Evolutionary conservation across 2,888 invertebrate species (phyloP).

Genomic region (Drosophila bunnanda): DNA sequence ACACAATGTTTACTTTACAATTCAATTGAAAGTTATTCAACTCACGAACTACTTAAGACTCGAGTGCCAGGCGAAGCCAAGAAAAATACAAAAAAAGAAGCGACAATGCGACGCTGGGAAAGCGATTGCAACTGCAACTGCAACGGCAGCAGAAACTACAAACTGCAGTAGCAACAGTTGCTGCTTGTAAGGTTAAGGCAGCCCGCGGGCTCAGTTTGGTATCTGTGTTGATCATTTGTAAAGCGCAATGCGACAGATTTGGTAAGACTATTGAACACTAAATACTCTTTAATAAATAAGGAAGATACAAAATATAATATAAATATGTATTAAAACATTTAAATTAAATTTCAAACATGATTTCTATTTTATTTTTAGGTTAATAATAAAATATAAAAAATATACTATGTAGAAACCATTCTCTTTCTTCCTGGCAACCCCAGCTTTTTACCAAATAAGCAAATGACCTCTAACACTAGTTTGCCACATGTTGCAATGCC

Average conservation of each 20-base stretch:
- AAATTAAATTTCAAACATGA: neutral
- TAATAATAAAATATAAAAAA: neutral
- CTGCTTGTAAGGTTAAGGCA: conserved; percentile 44
- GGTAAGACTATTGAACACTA: conserved; percentile 39
- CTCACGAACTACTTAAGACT: conserved; percentile 82
- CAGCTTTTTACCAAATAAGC: neutral
- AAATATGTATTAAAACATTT: neutral
- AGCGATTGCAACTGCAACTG: conserved; percentile 46
- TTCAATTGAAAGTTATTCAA: conserved; percentile 82
- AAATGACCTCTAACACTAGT: neutral
- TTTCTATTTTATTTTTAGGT: neutral
- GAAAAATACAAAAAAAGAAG: conserved; percentile 44
- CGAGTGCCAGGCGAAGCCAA: conserved; percentile 42
- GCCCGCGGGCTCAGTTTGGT: conserved; percentile 42
- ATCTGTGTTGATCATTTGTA: conserved; percentile 79
- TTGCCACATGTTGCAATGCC: conserved; percentile 42
- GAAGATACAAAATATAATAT: neutral
- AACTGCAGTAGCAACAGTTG: conserved; percentile 63
- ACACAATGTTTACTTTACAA: conserved; percentile 81
- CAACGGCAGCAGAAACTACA: conserved; percentile 19
- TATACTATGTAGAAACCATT: too few species aligned
- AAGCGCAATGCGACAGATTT: conserved; percentile 65
- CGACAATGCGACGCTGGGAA: conserved; percentile 70
- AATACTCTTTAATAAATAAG: conserved; percentile 20
- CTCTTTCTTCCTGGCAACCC: neutral